Base-by-base conservation (phyloP, 37 sponge, comb jelly and placozoan species). In the Spongia lamella region DNA sequence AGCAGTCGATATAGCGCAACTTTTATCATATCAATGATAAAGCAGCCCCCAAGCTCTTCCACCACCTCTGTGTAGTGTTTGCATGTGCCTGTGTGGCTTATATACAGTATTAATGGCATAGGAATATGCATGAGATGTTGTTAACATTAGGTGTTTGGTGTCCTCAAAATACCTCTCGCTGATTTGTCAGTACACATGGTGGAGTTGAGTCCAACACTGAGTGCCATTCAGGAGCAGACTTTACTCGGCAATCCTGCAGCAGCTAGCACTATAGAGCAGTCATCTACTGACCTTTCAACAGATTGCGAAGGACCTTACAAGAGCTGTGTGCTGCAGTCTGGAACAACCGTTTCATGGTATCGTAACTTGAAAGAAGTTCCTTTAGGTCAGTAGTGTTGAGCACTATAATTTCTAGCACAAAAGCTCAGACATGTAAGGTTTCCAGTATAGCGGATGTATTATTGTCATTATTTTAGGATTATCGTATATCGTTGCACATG, bases 401-500 rank as follows among this genome's bases (percentile, higher is more conserved):
- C 13, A 27, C 14, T 9, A 30, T 36, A 32, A 15, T 14, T 13
- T 65, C 37, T 7, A 37, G 36, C 17, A 25, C 6, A 16, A 33
- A 7, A 11, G 36, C 38, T 65, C n/a, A 37, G 36, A 64, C 38
- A 36, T 9, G 37, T 67, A 43, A 19, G 6, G 19, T 53, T 50
- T 65, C n/a, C 3, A 19, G 5, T 68, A 30, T 29, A 27, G 7
- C 58, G 26, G 26, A 56, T 4, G 5, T 43, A 43, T 43, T 9
- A 43, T 43, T 43, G 47, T 43, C 9, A 5, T 43, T 61, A 22
- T 3, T 27, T 1, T 57, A 86, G 85, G 72, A 6, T 61, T 56
- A n/a, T 68, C 77, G 31, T 93, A 85, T 67, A 83, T 76, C 54
- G 63, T 98, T 55, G 92, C 96, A 31, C 93, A 94, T 37, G 99